Base-by-base conservation (phyloP, 2,888 invertebrate species). In the Stenodema calcarata region DNA sequence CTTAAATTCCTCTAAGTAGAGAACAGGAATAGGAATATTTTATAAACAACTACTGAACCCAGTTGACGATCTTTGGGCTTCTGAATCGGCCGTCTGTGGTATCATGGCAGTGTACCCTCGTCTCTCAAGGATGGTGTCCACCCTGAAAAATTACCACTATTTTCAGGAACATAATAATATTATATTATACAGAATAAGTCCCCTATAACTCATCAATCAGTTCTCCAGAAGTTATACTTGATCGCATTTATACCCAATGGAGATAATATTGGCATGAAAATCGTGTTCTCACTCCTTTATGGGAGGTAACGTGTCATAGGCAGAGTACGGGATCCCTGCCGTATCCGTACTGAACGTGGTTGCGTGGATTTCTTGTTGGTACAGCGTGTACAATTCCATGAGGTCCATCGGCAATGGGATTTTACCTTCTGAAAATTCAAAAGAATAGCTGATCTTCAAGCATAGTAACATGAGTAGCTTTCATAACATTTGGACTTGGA, bases 291-390 rank as follows among this genome's bases (percentile, higher is more conserved):
- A 89, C 89, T 89, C 89, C 87, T 88, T 89, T 41, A 88, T 88
- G 7, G 89, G 88, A 9, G 89, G 89, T 3, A 88, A 87, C 14
- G 88, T 78, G 76, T 89, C 89, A 76, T 89, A 89, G 12, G 88
- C 87, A 6, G 89, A 87, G 69, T 89, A 88, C 9, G 89, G 89
- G 12, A 89, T 86, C 7, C 91, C 90, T 23, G 94, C 93, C 86
- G 93, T 93, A 89, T 92, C 93, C 90, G 94, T 94, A 0, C 94
- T 94, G 90, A 95, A 95, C 0, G 95, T 95, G 6, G 96, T 94
- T 0, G 96, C 96, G 90, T 96, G 96, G 88, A 96, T 96, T 92
- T 97, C 97, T 90, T 96, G 96, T 90, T 96, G 96, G 90, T 97
- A 97, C 88, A 96, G 92, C 80, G 94, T 94, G 90, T 97, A 97